Percentiles rank a stretch among this genome's conserved stretches.
Evolutionary conservation across 1,140 invertebrate genomes (phyloP).

Genomic region (Chionoecetes opilio): DNA sequence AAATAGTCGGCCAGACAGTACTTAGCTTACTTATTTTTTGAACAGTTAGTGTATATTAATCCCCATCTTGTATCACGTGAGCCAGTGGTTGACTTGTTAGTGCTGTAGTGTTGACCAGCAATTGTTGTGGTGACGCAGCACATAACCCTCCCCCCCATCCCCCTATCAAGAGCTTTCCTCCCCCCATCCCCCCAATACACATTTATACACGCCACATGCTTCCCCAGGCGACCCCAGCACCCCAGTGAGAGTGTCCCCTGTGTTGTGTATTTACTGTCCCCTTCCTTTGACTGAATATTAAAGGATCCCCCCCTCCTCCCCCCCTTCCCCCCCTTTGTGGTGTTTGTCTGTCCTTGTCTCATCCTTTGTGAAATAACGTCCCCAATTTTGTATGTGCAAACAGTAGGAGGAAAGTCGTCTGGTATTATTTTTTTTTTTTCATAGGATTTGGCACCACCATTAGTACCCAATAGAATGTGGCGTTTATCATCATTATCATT

Average conservation of each 20-base stretch:
- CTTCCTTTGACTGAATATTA: slow-evolving; percentile 19
- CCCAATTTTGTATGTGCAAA: background rate
- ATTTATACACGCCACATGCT: background rate
- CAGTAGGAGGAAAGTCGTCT: background rate
- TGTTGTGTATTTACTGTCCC: slow-evolving; percentile 17
- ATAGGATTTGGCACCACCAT: background rate
- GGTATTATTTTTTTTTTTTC: slow-evolving; percentile 37
- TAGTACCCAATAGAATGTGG: slow-evolving; percentile 42
- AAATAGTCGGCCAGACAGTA: slow-evolving; percentile 4
- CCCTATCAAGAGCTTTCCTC: background rate
- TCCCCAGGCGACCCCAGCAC: background rate
- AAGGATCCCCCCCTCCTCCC: background rate
- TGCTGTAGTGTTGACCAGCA: slow-evolving; percentile 57
- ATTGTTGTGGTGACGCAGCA: background rate
- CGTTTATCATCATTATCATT: slow-evolving; percentile 1
- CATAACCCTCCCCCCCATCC: background rate
- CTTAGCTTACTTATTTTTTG: slow-evolving; percentile 47
- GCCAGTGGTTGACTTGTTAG: slow-evolving; percentile 43
- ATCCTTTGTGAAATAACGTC: background rate
- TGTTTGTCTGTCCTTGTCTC: background rate
- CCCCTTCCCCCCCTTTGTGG: background rate
- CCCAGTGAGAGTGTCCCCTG: slow-evolving; percentile 24
- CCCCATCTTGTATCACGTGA: background rate
- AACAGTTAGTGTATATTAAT: slow-evolving; percentile 42
- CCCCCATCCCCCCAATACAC: background rate